Base-by-base conservation (phyloP, 2,888 invertebrate species). In the Tuta absoluta region DNA sequence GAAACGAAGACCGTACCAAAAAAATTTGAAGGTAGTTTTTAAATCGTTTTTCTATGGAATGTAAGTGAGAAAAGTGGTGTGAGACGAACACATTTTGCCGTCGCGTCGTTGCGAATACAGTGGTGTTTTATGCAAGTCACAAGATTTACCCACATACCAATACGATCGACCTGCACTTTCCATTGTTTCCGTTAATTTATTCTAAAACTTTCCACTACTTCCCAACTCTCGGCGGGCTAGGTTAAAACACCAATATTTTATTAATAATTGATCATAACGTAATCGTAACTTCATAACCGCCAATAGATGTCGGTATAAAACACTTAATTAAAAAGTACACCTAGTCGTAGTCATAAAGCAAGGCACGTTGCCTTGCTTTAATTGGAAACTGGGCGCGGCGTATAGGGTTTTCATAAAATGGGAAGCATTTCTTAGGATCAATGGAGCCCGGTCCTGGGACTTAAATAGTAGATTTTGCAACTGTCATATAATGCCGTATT, bases 341-440 rank as follows among this genome's bases (percentile, higher is more conserved):
- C 33, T 33, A 45, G 45, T 17, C n/a, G 1, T 38, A 11, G 41
- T 38, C 11, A 12, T 58, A 21, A 17, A 58, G 37, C 12, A 37
- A 38, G 58, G 1, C 38, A 38, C 60, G 24, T 23, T 53, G 62
- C 37, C 37, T 63, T 56, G 62, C 37, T 63, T 56, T 61, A 66
- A 63, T 63, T 63, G 66, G 63, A 57, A 63, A 57, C 58, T 48
- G 59, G 61, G 56, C 33, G 61, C 24, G 19, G 21, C 53, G 48
- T 28, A 1, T 17, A 17, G 19, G 33, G 33, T 33, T 33, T 33
- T 33, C 33, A 33, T 33, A 5, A 33, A 33, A 8, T 8, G 8
- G 33, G 8, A 33, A 1, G n/a, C n/a, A n/a, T n/a, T n/a, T n/a
- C n/a, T n/a, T n/a, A n/a, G n/a, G n/a, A n/a, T n/a, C n/a, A n/a